Evolutionary conservation across 2,113 vertebrate genomes (phyloP).

Genomic region (Clarias macrocephalus): DNA sequence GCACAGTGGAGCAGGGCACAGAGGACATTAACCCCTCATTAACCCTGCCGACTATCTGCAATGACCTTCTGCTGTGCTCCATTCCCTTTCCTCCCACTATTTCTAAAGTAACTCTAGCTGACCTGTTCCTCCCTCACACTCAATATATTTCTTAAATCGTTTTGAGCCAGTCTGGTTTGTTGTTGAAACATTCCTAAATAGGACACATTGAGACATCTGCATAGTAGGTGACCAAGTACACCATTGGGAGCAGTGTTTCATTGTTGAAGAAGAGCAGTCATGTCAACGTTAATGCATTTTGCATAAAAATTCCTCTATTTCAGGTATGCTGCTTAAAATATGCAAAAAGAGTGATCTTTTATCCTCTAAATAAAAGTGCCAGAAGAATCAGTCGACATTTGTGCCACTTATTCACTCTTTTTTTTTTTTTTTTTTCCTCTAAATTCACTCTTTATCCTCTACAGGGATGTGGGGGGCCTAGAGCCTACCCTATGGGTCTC

Average conservation of each 20-base stretch:
- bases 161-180: background rate
- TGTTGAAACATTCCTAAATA: background rate
- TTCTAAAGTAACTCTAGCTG: background rate
- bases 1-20: slow-evolving; percentile 32
- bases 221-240: background rate
- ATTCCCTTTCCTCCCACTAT: background rate
- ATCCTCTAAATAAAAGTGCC: background rate
- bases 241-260: background rate
- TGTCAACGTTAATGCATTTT: background rate
- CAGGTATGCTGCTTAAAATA: background rate
- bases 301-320: background rate
- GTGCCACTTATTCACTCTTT: no score
- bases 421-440: no score
- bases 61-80: background rate
- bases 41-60: slow-evolving; percentile 7
- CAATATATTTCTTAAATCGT: background rate
- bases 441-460: no score
- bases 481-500: no score
- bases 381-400: background rate
- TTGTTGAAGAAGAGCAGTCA: no score
- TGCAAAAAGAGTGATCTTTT: background rate
- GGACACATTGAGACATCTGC: background rate
- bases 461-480: no score
- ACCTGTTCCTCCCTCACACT: background rate
- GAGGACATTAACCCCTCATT: slow-evolving; percentile 43